Evolutionary conservation across 2,113 vertebrate genomes (phyloP).

Genomic region (Poecilia latipinna): DNA sequence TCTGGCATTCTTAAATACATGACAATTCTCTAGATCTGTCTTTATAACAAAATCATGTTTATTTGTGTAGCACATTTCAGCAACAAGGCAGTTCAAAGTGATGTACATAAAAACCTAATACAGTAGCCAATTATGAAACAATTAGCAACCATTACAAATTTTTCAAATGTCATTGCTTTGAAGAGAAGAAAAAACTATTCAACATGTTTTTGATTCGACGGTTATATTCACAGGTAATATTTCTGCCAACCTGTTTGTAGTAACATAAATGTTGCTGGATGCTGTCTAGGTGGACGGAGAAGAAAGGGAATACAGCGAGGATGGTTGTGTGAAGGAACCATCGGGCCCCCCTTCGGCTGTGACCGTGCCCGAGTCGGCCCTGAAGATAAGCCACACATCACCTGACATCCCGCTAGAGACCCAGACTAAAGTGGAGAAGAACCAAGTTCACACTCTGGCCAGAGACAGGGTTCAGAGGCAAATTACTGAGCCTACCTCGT

Average conservation of each 20-base stretch:
- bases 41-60: neutral
- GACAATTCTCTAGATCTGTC: neutral
- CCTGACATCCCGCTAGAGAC: constrained; percentile 92
- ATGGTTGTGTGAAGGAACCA: constrained; percentile 85
- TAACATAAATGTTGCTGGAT: constrained; percentile 1
- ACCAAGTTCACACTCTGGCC: constrained; percentile 81
- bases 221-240: neutral
- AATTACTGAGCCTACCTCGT: constrained; percentile 91
- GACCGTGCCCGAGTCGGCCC: constrained; percentile 84
- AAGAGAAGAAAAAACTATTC: neutral
- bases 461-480: constrained; percentile 89
- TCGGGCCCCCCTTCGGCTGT: constrained; percentile 47
- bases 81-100: too few relatives aligned
- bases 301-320: constrained; percentile 90
- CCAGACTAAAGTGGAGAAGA: constrained; percentile 85
- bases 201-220: neutral
- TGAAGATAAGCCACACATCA: constrained; percentile 99
- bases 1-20: too few relatives aligned
- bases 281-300: constrained; percentile 84
- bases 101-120: too few relatives aligned
- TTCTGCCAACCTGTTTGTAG: neutral
- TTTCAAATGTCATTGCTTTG: too few relatives aligned
- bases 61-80: too few relatives aligned
- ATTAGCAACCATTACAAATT: too few relatives aligned
- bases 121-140: too few relatives aligned